Evolutionary conservation across 2,888 invertebrate genomes (phyloP).

Genomic region (Iphiclides podalirius): DNA sequence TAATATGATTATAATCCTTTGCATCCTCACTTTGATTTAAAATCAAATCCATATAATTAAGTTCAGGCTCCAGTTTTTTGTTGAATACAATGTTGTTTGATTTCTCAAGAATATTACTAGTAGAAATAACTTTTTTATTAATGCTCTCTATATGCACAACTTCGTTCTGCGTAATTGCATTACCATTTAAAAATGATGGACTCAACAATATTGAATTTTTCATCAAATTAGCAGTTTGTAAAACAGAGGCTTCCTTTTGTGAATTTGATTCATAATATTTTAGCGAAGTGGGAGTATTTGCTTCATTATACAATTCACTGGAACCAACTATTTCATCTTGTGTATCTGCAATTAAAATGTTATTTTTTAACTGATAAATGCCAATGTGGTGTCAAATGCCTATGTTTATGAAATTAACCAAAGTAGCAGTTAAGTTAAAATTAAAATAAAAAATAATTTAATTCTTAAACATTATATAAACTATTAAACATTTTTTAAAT

Average conservation of each 20-base stretch:
- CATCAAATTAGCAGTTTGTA: constrained; percentile 66
- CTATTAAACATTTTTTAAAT: too few species aligned
- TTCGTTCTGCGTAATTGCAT: constrained; percentile 32
- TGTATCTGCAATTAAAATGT: not conserved
- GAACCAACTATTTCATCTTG: not conserved
- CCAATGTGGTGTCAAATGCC: too few species aligned
- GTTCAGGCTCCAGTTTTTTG: not conserved
- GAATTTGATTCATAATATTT: not conserved
- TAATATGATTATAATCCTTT: not conserved
- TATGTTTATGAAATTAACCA: too few species aligned
- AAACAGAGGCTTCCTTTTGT: constrained; percentile 46
- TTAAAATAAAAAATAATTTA: too few species aligned
- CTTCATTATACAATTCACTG: not conserved
- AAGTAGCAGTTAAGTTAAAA: too few species aligned
- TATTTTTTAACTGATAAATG: too few species aligned
- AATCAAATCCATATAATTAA: not conserved
- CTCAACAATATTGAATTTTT: constrained; percentile 64
- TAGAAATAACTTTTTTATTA: constrained; percentile 9
- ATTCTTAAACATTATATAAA: too few species aligned
- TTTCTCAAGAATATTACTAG: constrained; percentile 5
- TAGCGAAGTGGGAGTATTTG: not conserved
- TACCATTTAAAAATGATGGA: constrained; percentile 51
- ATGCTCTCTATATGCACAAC: constrained; percentile 7
- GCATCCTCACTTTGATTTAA: not conserved
- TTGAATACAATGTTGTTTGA: not conserved